Evolutionary conservation across 2,888 invertebrate genomes (phyloP).

Genomic region (Drepanosiphum platanoidis): DNA sequence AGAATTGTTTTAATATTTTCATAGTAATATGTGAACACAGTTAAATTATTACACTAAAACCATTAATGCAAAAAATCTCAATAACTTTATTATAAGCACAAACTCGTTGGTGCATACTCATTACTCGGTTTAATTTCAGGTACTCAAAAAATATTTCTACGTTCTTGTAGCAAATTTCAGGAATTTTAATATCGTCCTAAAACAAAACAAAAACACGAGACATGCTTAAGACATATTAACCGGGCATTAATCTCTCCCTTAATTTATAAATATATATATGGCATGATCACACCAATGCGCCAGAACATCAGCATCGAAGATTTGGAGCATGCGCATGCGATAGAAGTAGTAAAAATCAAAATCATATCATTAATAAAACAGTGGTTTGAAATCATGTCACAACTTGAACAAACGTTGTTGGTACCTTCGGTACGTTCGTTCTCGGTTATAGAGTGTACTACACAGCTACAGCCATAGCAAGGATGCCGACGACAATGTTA

Average conservation of each 20-base stretch:
- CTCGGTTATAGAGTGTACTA: constrained; percentile 23
- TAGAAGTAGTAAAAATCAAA: constrained; percentile 6
- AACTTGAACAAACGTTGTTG: background rate
- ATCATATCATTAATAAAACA: background rate
- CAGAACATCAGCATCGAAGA: background rate
- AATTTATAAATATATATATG: background rate
- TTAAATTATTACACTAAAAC: background rate
- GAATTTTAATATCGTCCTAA: background rate
- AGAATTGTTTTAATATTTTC: too few species aligned
- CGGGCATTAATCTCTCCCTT: background rate
- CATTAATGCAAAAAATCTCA: background rate
- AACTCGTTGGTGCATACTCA: too few species aligned
- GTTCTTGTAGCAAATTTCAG: background rate
- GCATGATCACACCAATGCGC: background rate
- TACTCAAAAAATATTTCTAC: background rate
- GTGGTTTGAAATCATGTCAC: background rate
- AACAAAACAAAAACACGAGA: background rate
- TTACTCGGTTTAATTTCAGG: too few species aligned
- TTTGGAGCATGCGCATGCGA: constrained; percentile 32
- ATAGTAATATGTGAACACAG: too few species aligned
- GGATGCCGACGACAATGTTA: constrained; percentile 65
- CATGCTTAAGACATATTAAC: background rate
- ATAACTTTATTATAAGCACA: background rate
- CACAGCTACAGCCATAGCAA: constrained; percentile 24
- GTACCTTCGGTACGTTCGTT: constrained; percentile 54